A percentile compares a stretch with the other conserved stretches of the same genome.
These are phyloP conservation scores for Pristiophorus japonicus DNA, from an alignment of 2,113 vertebrate genomes.

Conservation along the genomic window DNA sequence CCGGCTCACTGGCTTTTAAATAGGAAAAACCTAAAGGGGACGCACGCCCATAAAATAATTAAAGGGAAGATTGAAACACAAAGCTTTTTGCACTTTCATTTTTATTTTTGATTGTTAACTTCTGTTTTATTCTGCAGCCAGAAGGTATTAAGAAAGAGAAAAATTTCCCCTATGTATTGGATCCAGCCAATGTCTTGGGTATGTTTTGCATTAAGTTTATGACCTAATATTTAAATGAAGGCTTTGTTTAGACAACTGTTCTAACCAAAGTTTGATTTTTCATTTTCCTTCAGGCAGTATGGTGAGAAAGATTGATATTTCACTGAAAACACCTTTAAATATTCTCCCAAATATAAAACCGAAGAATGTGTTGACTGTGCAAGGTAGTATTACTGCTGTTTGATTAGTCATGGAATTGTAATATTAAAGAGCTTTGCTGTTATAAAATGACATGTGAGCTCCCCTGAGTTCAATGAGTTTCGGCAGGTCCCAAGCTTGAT, in stretches of 20 bases:
- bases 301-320: constrained; percentile 60
- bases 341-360: constrained; percentile 74
- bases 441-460: not conserved
- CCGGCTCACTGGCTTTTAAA: no score
- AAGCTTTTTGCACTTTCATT: not conserved
- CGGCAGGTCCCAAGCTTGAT: not conserved
- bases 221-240: not conserved
- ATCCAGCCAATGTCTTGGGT: constrained; percentile 82
- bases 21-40: no score
- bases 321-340: constrained; percentile 63
- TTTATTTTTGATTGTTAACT: constrained; percentile 12
- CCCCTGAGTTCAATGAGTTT: not conserved
- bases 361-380: constrained; percentile 66
- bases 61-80: no score
- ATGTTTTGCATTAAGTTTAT: constrained; percentile 41
- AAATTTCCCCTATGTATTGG: constrained; percentile 63
- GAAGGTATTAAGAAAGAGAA: constrained; percentile 73
- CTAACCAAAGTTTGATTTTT: not conserved
- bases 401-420: not conserved
- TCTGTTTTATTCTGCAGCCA: constrained; percentile 62
- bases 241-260: not conserved
- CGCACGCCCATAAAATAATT: no score
- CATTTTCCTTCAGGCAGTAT: constrained; percentile 50
- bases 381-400: constrained; percentile 57
- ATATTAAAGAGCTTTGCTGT: not conserved